These are phyloP conservation scores for Clarias pachynema DNA, from an alignment of 2,797 vertebrate species.

Conservation along the genomic window DNA sequence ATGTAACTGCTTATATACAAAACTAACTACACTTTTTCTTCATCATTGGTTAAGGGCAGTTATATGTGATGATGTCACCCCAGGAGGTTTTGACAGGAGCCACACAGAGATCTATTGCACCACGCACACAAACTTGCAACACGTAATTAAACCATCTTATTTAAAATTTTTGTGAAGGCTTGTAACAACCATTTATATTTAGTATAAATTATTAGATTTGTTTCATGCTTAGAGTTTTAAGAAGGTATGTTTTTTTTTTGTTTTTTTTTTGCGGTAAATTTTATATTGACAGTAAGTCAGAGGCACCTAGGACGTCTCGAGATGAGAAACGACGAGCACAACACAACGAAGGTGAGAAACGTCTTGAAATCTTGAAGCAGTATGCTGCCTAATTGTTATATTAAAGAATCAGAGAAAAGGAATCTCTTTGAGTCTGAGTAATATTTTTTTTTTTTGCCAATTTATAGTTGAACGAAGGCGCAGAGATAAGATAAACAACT, in stretches of 20 bases:
- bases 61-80: slow-evolving; percentile 96
- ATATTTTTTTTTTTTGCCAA: neutral
- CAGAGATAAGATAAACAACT: slow-evolving; percentile 95
- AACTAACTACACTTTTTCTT: neutral
- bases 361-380: neutral
- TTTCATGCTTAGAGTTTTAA: slow-evolving; percentile 3
- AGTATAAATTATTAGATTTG: neutral
- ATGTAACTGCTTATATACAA: neutral
- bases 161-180: slow-evolving; percentile 23
- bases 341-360: slow-evolving; percentile 80
- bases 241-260: neutral
- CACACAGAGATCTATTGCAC: slow-evolving; percentile 88
- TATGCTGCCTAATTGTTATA: neutral
- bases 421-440: neutral
- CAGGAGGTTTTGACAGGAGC: slow-evolving; percentile 91
- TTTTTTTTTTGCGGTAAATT: neutral
- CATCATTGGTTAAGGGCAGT: slow-evolving; percentile 78
- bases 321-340: slow-evolving; percentile 83
- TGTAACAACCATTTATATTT: neutral
- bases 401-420: neutral
- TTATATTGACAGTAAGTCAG: slow-evolving; percentile 43
- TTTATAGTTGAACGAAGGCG: slow-evolving; percentile 87
- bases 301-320: slow-evolving; percentile 73
- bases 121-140: slow-evolving; percentile 88
- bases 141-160: slow-evolving; percentile 80